Conservation (phyloP, 1,140 invertebrate species). For the Leptinotarsa texana region DNA sequence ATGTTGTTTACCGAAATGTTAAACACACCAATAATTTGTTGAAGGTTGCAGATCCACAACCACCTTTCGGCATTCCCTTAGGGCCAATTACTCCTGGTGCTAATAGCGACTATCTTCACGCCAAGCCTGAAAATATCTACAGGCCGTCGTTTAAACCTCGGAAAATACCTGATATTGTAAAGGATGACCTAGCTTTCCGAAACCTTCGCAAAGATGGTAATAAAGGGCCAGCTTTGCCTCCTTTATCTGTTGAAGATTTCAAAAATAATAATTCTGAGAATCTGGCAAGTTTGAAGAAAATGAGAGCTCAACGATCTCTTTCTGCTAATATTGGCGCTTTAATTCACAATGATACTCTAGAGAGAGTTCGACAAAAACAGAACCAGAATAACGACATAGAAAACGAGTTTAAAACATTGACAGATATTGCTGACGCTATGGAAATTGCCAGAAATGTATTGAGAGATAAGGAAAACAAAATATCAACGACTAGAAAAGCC, state of each 20-base stretch:
- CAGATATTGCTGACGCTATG: slow-evolving; percentile 54
- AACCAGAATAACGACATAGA: slow-evolving; percentile 55
- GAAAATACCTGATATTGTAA: slow-evolving; percentile 77
- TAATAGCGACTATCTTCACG: slow-evolving; percentile 82
- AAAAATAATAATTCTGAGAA: slow-evolving; percentile 45
- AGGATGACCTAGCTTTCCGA: slow-evolving; percentile 85
- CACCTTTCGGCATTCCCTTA: slow-evolving; percentile 86
- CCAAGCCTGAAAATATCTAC: slow-evolving; percentile 64
- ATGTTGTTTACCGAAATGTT: slow-evolving; percentile 80
- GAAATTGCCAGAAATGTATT: slow-evolving; percentile 52
- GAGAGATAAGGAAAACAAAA: slow-evolving; percentile 50
- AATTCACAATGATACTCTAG: slow-evolving; percentile 64
- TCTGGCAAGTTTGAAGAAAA: slow-evolving; percentile 63
- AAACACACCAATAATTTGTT: slow-evolving; percentile 74
- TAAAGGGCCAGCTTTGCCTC: slow-evolving; percentile 57
- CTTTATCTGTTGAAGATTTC: slow-evolving; percentile 49
- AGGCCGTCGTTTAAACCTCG: slow-evolving; percentile 67
- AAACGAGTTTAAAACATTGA: slow-evolving; percentile 46
- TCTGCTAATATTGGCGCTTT: slow-evolving; percentile 80
- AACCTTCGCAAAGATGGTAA: slow-evolving; percentile 77
- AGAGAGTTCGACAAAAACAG: slow-evolving; percentile 61
- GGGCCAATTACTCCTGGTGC: slow-evolving; percentile 76
- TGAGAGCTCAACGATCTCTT: slow-evolving; percentile 74
- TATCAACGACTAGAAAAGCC: slow-evolving; percentile 47
- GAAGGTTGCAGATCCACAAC: slow-evolving; percentile 77